These are phyloP conservation scores for Apodemus agrarius DNA, from an alignment of 2,797 vertebrate species.

Conservation along the genomic window DNA sequence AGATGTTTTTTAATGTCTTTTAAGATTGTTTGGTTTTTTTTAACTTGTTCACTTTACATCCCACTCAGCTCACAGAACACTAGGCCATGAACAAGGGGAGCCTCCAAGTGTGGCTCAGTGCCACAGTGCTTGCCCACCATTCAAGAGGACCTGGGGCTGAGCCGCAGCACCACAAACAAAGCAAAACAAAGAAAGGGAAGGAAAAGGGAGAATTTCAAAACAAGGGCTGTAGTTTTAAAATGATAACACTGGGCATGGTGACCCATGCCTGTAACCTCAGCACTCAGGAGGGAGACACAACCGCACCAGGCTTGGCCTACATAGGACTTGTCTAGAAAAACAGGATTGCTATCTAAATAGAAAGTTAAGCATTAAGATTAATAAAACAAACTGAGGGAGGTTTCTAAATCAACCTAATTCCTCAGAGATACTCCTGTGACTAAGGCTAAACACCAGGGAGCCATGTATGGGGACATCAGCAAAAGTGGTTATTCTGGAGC, in stretches of 20 bases:
- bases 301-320: background rate
- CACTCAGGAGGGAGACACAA: background rate
- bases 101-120: too few relatives aligned
- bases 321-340: background rate
- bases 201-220: background rate
- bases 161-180: background rate
- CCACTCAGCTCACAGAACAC: too few relatives aligned
- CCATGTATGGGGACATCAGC: background rate
- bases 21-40: too few relatives aligned
- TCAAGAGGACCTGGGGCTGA: background rate
- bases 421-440: background rate
- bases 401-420: background rate
- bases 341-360: background rate
- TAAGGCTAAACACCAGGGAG: background rate
- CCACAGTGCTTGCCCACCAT: background rate
- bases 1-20: background rate
- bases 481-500: background rate
- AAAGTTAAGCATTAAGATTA: background rate
- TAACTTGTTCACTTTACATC: too few relatives aligned
- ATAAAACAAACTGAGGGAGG: background rate
- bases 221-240: background rate
- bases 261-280: background rate
- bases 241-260: background rate
- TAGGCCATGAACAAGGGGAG: too few relatives aligned
- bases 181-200: background rate